Conservation (phyloP, 2,113 vertebrate genomes). For the Labrus mixtus region DNA sequence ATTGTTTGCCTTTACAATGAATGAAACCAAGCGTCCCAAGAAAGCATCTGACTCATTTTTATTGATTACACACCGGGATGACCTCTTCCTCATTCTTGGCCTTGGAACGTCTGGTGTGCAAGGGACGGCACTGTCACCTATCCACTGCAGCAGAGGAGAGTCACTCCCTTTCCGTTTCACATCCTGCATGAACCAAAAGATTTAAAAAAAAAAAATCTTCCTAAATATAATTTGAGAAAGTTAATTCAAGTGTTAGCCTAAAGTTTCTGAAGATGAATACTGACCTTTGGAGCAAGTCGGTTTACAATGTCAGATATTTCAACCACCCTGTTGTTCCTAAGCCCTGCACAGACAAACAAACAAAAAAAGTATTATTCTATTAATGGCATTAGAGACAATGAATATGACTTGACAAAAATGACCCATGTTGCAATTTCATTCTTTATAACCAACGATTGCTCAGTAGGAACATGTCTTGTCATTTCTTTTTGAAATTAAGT, state of each 20-base stretch:
- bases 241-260: background rate
- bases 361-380: background rate
- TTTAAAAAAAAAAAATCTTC: background rate
- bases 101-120: slow-evolving; percentile 86
- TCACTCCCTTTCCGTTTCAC: slow-evolving; percentile 79
- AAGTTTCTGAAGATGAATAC: background rate
- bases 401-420: background rate
- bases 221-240: background rate
- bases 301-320: slow-evolving; percentile 95
- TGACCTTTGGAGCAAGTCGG: slow-evolving; percentile 95
- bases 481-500: no score
- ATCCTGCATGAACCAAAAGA: slow-evolving; percentile 74
- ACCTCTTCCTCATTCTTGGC: slow-evolving; percentile 80
- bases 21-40: background rate
- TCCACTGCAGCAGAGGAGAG: slow-evolving; percentile 90
- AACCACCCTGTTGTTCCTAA: slow-evolving; percentile 79
- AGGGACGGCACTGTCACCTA: slow-evolving; percentile 88
- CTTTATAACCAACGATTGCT: background rate
- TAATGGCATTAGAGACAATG: background rate
- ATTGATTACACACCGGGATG: slow-evolving; percentile 79
- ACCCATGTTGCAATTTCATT: background rate
- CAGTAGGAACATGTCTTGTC: background rate
- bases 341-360: slow-evolving; percentile 72
- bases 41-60: background rate
- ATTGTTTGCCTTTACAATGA: background rate